phyloP scores from a whole-genome alignment of 2,113 vertebrate genomes.

The Scomber scombrus region DNA sequence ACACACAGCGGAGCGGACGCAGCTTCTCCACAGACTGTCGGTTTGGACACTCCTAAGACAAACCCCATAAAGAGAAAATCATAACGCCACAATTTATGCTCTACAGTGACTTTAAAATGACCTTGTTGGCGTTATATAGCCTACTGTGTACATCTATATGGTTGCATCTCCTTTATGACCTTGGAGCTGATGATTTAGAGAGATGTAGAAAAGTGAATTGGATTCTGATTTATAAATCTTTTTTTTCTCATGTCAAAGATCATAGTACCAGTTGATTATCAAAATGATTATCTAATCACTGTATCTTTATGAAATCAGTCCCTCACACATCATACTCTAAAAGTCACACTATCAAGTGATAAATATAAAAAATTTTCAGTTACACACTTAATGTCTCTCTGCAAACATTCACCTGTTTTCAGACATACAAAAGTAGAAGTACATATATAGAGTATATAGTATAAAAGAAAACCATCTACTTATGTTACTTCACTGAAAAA shows the following conservation, averaged over 20 bases:
- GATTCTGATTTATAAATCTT: neutral
- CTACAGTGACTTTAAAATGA: neutral
- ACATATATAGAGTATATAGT: too few species aligned
- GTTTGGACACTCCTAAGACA: constrained; percentile 28
- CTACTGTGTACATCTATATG: too few species aligned
- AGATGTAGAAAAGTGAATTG: too few species aligned
- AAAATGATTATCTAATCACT: neutral
- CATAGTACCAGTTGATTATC: neutral
- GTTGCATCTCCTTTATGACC: too few species aligned
- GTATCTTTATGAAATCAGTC: neutral
- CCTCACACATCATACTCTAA: neutral
- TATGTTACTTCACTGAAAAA: too few species aligned
- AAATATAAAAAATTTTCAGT: neutral
- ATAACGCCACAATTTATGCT: neutral
- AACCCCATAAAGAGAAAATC: neutral
- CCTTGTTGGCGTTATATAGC: neutral
- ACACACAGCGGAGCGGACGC: constrained; percentile 3
- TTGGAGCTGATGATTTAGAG: too few species aligned
- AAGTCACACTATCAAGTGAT: neutral
- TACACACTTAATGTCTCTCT: neutral
- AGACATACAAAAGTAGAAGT: neutral
- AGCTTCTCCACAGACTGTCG: neutral
- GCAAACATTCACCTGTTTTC: neutral
- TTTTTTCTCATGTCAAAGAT: neutral
- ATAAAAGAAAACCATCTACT: too few species aligned